Percentiles rank a stretch among this genome's conserved stretches.
These are phyloP conservation scores for Amphipoea lucens DNA, from an alignment of 2,888 invertebrate genomes.

Conservation along the genomic window DNA sequence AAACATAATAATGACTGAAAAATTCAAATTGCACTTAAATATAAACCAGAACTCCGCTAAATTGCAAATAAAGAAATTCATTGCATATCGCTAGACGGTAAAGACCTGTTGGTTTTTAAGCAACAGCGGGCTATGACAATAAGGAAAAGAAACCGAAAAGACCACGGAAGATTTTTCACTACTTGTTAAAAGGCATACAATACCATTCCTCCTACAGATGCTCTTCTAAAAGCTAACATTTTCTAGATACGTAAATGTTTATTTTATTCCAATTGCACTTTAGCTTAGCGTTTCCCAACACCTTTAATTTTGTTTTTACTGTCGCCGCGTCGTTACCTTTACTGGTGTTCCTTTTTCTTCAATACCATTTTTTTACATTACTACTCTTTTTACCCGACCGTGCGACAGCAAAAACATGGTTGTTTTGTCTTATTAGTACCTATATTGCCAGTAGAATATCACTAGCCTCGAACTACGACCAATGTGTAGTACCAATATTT, in stretches of 20 bases:
- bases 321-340: background rate
- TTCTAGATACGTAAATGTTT: slow-evolving; percentile 44
- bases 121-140: slow-evolving; percentile 6
- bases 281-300: slow-evolving; percentile 43
- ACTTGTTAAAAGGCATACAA: slow-evolving; percentile 24
- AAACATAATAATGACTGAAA: background rate
- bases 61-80: slow-evolving; percentile 6
- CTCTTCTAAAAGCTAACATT: slow-evolving; percentile 22
- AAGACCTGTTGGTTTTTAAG: slow-evolving; percentile 16
- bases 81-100: background rate
- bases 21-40: background rate
- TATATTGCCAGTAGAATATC: background rate
- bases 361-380: background rate
- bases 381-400: background rate
- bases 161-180: slow-evolving; percentile 16
- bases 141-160: slow-evolving; percentile 6
- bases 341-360: slow-evolving; percentile 14
- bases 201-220: slow-evolving; percentile 5
- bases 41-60: background rate
- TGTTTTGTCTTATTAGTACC: background rate
- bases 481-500: background rate
- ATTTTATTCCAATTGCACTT: slow-evolving; percentile 58
- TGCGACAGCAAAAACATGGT: background rate
- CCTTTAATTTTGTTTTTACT: slow-evolving; percentile 40
- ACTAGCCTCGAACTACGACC: background rate